A percentile compares a stretch with the other conserved stretches of the same genome.
phyloP scores from a whole-genome alignment of 2,797 vertebrate genomes.

The Sciurus carolinensis region DNA sequence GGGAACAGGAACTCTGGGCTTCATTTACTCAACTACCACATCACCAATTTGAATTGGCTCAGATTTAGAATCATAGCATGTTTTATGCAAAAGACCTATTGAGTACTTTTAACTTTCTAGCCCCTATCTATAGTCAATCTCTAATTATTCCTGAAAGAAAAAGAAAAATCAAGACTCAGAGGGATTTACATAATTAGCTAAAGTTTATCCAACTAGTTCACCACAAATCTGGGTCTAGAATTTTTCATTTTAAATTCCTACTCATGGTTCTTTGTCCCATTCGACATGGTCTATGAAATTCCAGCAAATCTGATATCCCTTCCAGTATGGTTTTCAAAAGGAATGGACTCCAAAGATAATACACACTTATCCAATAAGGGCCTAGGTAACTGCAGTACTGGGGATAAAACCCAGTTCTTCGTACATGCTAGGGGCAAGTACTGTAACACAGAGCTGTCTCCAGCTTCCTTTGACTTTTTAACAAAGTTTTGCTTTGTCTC shows the following conservation, averaged over 20 bases:
- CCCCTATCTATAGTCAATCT: neutral
- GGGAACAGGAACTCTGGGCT: neutral
- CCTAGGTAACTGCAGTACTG: neutral
- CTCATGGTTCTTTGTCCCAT: neutral
- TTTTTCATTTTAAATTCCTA: neutral
- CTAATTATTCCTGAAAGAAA: neutral
- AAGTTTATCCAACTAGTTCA: neutral
- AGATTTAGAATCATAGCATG: neutral
- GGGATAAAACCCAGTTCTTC: neutral
- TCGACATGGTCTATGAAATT: neutral
- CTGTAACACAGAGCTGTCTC: too few species aligned
- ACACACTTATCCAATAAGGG: neutral
- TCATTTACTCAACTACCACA: neutral
- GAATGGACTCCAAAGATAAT: neutral
- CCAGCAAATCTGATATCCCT: slow-evolving; percentile 10
- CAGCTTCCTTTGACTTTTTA: neutral
- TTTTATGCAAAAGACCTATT: neutral
- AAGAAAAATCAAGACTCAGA: neutral
- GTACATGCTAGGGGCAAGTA: neutral
- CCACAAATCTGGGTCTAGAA: neutral
- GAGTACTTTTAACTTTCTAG: neutral
- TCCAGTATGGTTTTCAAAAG: slow-evolving; percentile 21
- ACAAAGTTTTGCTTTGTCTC: neutral
- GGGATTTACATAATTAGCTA: neutral
- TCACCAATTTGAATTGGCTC: neutral